Evolutionary conservation across 2,113 vertebrate species (phyloP), one percentile per base, ranked within the genome.

Genomic region (Protomyctophum bolini): DNA sequence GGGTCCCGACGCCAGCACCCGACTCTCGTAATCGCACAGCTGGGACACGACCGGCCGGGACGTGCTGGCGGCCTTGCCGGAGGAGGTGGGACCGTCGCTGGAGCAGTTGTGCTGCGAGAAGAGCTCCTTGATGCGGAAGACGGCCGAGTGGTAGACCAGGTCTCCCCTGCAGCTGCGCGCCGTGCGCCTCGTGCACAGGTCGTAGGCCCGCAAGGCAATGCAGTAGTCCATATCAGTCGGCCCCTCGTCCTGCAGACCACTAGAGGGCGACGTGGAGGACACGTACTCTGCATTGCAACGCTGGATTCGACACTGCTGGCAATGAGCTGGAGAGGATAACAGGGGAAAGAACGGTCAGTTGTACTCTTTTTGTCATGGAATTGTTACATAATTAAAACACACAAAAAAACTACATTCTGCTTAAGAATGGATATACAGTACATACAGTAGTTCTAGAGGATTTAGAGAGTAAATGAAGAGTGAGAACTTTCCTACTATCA

Each of bases 71-170:
- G 84, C 86, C 81, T 85, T 92, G 64, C 82, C 87, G 1, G 91
- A 87, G 14, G 93, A 93, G 0, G 94, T 94, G 45, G 94, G 94
- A 29, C 94, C 94, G 0, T 94, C 93, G 6, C 90, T 94, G 81
- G 94, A 94, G 89, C 94, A 95, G 89, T 94, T 95, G 70, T 94
- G 92, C 85, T 94, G 92, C 29, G 89, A 85, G 76, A 95, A 94
- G 63, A 95, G 86, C 83, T 95, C 94, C 82, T 92, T 94, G 63
- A 95, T 95, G 68, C 92, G 89, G 58, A 94, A 93, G 60, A 93
- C 93, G 0, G 93, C 94, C 0, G 94, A 94, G 82, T 95, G 94
- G 87, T 94, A 95, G 66, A 94, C 92, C 67, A 95, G 84, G 86
- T 95, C 92, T 0, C 94, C 94, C 21, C 93, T 83, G 67, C 94